Percentiles rank a stretch among this genome's conserved stretches.
These are phyloP conservation scores for Enteromius argenteus DNA, from an alignment of 2,797 vertebrate species.

Conservation along the genomic window DNA sequence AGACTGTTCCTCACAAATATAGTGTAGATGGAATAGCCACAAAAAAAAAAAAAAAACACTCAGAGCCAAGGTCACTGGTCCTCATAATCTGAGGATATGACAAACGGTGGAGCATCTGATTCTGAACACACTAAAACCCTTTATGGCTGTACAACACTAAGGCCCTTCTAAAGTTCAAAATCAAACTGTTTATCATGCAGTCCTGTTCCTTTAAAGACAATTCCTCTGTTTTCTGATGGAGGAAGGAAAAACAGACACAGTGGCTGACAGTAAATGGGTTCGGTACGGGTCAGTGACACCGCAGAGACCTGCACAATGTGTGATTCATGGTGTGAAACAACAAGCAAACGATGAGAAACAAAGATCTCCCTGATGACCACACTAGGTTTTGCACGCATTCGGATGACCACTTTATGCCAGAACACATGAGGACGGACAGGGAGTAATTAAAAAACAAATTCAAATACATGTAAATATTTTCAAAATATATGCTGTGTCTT, in stretches of 20 bases:
- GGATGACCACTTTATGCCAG: slow-evolving; percentile 14
- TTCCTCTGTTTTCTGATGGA: slow-evolving; percentile 18
- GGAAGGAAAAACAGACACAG: slow-evolving; percentile 27
- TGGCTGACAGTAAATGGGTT: slow-evolving; percentile 29
- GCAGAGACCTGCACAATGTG: slow-evolving; percentile 52
- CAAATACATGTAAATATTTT: too few species aligned
- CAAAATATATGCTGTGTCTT: too few species aligned
- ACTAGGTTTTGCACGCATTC: slow-evolving; percentile 35
- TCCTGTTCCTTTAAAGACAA: neutral
- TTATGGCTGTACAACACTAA: neutral
- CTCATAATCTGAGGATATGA: slow-evolving; percentile 13
- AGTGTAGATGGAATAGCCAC: slow-evolving; percentile 21
- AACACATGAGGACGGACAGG: slow-evolving; percentile 23
- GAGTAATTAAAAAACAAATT: slow-evolving; percentile 44
- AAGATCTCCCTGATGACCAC: slow-evolving; percentile 45
- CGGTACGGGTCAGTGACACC: slow-evolving; percentile 47
- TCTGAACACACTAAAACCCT: neutral
- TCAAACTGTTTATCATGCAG: neutral
- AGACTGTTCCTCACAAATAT: slow-evolving; percentile 27
- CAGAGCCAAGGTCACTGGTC: slow-evolving; percentile 22
- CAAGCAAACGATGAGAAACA: slow-evolving; percentile 53
- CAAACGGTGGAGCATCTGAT: neutral
- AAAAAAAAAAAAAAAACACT: too few species aligned
- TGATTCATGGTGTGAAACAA: slow-evolving; percentile 60
- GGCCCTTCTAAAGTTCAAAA: slow-evolving; percentile 6